Percentiles rank a stretch among this genome's conserved stretches.
Conservation (phyloP, 2,888 invertebrate species). For the Dasysyrphus albostriatus region DNA sequence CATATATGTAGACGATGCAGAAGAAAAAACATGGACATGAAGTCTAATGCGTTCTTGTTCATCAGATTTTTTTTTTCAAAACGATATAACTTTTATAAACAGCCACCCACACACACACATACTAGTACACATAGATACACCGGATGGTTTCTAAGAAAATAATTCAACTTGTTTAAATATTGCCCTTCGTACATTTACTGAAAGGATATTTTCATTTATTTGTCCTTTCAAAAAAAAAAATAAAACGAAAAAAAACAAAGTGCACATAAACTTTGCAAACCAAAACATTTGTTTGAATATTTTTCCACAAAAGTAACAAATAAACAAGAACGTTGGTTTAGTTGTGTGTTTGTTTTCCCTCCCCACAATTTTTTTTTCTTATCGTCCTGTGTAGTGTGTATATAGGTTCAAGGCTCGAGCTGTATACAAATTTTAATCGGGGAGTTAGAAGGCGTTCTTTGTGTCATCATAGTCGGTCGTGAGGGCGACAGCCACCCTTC, state of each 20-base stretch:
- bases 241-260: neutral
- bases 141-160: neutral
- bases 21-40: neutral
- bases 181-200: conserved; percentile 21
- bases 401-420: conserved; percentile 37
- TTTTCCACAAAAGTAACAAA: conserved; percentile 62
- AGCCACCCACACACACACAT: neutral
- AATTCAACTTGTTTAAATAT: conserved; percentile 27
- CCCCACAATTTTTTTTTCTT: neutral
- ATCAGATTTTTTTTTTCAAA: neutral
- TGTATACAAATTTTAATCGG: neutral
- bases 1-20: neutral
- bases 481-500: conserved; percentile 12
- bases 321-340: conserved; percentile 56
- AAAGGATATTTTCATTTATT: conserved; percentile 52
- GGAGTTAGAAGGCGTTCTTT: conserved; percentile 18
- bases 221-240: conserved; percentile 35
- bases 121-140: neutral
- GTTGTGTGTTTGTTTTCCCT: conserved; percentile 22
- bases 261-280: conserved; percentile 30
- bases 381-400: conserved; percentile 8
- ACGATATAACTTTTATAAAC: neutral
- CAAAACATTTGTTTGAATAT: conserved; percentile 65
- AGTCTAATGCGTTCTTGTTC: neutral
- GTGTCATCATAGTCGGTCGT: neutral